Evolutionary conservation across 2,888 invertebrate species (phyloP).

Genomic region (Drosophila histrio): DNA sequence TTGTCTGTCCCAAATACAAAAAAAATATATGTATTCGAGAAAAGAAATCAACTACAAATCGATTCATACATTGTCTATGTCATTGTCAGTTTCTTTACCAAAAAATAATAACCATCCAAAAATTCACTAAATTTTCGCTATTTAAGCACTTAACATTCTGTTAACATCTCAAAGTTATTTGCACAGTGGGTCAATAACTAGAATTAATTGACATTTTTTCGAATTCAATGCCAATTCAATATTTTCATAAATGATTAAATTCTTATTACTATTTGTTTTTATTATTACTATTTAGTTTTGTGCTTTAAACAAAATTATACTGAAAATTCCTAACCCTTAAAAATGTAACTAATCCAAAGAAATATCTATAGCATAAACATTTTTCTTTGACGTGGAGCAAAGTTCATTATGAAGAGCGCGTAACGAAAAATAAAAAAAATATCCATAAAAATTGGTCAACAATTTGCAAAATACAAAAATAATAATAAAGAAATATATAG

Average conservation of each 20-base stretch:
- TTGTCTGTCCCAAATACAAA: conserved; percentile 33
- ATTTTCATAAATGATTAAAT: background rate
- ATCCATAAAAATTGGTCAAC: conserved; percentile 37
- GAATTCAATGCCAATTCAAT: background rate
- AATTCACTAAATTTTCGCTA: conserved; percentile 11
- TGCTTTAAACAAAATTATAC: conserved; percentile 45
- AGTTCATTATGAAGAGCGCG: conserved; percentile 72
- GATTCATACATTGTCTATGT: conserved; percentile 30
- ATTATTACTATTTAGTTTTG: conserved; percentile 30
- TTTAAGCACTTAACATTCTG: conserved; percentile 25
- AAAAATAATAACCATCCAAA: background rate
- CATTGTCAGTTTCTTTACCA: conserved; percentile 11
- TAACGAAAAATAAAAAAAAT: conserved; percentile 34
- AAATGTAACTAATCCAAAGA: conserved; percentile 67
- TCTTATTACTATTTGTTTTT: conserved; percentile 9
- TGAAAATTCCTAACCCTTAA: conserved; percentile 50
- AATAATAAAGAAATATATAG: conserved; percentile 23
- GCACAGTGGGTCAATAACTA: conserved; percentile 26
- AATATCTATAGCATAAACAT: conserved; percentile 54
- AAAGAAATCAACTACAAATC: conserved; percentile 17
- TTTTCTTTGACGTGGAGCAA: conserved; percentile 73
- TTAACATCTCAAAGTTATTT: conserved; percentile 16
- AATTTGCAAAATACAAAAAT: conserved; percentile 28
- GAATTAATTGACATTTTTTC: background rate
- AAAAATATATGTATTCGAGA: conserved; percentile 9